Evolutionary conservation across 35 echinoderm and acorn worm species (phyloP).

Genomic region (Strongylocentrotus purpuratus): DNA sequence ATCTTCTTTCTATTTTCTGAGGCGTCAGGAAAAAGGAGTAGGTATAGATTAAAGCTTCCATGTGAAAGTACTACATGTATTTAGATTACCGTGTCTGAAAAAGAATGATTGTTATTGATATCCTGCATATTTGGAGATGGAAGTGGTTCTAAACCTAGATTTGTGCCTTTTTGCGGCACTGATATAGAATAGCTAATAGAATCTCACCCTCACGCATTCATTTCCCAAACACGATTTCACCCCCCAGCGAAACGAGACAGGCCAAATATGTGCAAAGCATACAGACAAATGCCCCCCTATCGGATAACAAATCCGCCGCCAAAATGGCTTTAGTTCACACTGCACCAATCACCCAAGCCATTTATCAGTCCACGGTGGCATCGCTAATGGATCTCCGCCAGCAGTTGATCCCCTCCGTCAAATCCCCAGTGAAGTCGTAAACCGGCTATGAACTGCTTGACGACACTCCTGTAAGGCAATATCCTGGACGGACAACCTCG

Average conservation of each 20-base stretch:
- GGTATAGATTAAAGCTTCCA: no score
- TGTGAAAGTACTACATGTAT: no score
- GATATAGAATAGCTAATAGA: not conserved
- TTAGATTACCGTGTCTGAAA: no score
- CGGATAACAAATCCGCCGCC: conserved; percentile 14
- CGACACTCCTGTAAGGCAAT: not conserved
- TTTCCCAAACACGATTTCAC: not conserved
- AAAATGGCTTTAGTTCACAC: conserved; percentile 9
- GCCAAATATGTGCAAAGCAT: not conserved
- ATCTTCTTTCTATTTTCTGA: no score
- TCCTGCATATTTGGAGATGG: not conserved
- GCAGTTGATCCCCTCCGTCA: not conserved
- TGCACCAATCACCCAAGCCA: not conserved
- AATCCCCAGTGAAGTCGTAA: not conserved
- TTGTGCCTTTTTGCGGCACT: not conserved
- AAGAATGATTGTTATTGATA: no score
- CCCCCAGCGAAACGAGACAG: not conserved
- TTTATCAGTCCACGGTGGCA: conserved; percentile 8
- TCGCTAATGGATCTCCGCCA: conserved; percentile 13
- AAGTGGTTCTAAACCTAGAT: not conserved
- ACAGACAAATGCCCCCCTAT: not conserved
- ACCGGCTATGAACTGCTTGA: conserved; percentile 32
- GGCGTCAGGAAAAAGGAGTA: no score
- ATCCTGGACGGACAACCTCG: not conserved
- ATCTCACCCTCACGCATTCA: not conserved